Evolutionary conservation across 2,797 vertebrate genomes (phyloP).

Genomic region (Cossypha polioptera): DNA sequence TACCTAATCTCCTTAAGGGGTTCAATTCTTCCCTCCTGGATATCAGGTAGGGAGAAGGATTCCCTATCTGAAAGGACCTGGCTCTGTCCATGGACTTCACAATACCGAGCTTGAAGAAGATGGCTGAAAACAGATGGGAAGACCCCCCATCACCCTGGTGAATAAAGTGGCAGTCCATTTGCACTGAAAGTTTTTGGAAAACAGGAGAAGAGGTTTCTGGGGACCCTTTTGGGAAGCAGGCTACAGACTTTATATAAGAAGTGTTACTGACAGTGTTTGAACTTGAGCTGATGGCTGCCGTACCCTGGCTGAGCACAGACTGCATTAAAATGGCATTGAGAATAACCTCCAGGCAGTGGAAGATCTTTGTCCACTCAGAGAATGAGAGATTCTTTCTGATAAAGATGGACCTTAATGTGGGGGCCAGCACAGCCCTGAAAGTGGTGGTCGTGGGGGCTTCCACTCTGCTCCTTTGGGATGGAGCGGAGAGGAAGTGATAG

Average conservation of each 20-base stretch:
- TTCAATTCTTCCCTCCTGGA: background rate
- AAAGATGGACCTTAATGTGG: background rate
- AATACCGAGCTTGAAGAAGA: background rate
- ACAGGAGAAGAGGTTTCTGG: background rate
- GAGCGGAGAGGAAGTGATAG: background rate
- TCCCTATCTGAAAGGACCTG: background rate
- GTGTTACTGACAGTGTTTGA: background rate
- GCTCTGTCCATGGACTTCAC: background rate
- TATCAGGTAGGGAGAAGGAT: background rate
- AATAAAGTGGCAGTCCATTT: background rate
- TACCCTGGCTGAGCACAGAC: background rate
- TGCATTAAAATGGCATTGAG: background rate
- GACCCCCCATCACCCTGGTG: background rate
- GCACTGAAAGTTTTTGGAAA: background rate
- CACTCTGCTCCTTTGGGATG: background rate
- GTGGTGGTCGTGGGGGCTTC: background rate
- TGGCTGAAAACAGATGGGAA: background rate
- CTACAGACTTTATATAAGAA: background rate
- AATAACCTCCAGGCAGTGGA: background rate
- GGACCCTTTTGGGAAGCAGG: background rate
- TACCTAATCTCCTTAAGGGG: background rate
- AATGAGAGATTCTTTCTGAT: background rate
- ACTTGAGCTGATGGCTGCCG: background rate
- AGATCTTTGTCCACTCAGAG: background rate
- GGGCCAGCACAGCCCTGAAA: background rate